Percentiles rank a stretch among this genome's conserved stretches.
Conservation (phyloP, 2,888 invertebrate species). For the Heliconius hortense region DNA sequence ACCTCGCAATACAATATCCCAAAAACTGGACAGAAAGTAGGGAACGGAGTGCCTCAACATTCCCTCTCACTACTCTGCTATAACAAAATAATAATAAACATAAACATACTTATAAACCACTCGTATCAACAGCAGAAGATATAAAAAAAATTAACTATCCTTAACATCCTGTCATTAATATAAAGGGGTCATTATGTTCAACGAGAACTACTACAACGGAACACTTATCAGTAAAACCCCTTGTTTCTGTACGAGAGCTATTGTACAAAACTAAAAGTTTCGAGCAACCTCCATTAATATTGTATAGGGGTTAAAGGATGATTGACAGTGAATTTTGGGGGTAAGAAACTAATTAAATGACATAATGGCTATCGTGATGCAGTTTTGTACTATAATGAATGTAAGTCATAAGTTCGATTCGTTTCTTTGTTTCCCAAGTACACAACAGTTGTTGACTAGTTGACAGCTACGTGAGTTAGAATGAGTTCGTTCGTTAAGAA, state of each 20-base stretch:
- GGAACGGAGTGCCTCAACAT: background rate
- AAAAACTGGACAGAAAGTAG: background rate
- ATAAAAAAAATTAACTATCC: slow-evolving; percentile 38
- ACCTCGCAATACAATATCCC: background rate
- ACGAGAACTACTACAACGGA: slow-evolving; percentile 16
- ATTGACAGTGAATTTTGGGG: slow-evolving; percentile 36
- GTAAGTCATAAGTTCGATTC: too few species aligned
- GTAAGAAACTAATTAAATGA: background rate
- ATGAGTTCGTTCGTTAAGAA: too few species aligned
- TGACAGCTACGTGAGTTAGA: too few species aligned
- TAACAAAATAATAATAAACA: slow-evolving; percentile 8
- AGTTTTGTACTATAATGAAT: background rate
- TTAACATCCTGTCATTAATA: slow-evolving; percentile 39
- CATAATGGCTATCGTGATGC: background rate
- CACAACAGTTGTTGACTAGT: too few species aligned
- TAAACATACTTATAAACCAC: slow-evolving; percentile 26
- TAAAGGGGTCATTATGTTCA: slow-evolving; percentile 36
- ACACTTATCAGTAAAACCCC: slow-evolving; percentile 29
- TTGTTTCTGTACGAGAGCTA: slow-evolving; percentile 26
- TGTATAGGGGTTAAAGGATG: slow-evolving; percentile 33
- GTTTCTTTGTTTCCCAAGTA: too few species aligned
- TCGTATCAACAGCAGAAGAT: background rate
- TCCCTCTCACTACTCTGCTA: background rate
- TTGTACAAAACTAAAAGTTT: slow-evolving; percentile 34
- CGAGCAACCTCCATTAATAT: slow-evolving; percentile 30